Evolutionary conservation across 2,888 invertebrate genomes (phyloP), one percentile per base, ranked within the genome.

Genomic region (Charanyca ferruginea): DNA sequence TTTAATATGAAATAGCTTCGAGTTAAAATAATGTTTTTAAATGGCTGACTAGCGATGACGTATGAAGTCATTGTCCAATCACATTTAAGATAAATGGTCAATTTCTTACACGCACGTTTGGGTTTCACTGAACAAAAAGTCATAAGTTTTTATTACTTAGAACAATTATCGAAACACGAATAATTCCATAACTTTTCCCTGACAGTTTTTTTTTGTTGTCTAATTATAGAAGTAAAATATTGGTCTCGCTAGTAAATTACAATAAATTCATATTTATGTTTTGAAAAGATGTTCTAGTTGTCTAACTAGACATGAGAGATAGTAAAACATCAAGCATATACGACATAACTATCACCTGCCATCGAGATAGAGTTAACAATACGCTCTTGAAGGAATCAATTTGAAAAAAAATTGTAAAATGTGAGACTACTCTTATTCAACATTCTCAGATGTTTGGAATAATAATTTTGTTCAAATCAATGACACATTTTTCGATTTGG

Each of bases 11-110:
- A 32, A 32, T 9, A 45, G n/a, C 8, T 41, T 16, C 3, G 18
- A 69, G 20, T 49, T 42, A 51, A 59, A 61, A 60, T 62, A 52
- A 53, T 57, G 16, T 52, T 22, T 54, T 48, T 52, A 61, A 51
- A 64, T 44, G 49, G 23, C 63, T 45, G 65, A 73, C 63, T 59
- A 42, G 44, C 75, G 74, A 86, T 83, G 80, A 81, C 73, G 69
- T 76, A 81, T 81, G 70, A 81, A 81, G 79, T 74, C 66, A 81
- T 81, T 74, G 69, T 81, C 59, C 79, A 81, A 81, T 79, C 79
- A 81, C 58, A 63, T 49, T 51, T 38, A 62, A 57, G 61, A 74
- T 79, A 79, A 79, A 64, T 58, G 81, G 48, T 61, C 78, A 79
- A 73, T 81, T 79, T 79, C 18, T 58, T 45, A 60, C 82, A 79